phyloP scores from a whole-genome alignment of 2,888 invertebrate species.

The Atethmia centrago region DNA sequence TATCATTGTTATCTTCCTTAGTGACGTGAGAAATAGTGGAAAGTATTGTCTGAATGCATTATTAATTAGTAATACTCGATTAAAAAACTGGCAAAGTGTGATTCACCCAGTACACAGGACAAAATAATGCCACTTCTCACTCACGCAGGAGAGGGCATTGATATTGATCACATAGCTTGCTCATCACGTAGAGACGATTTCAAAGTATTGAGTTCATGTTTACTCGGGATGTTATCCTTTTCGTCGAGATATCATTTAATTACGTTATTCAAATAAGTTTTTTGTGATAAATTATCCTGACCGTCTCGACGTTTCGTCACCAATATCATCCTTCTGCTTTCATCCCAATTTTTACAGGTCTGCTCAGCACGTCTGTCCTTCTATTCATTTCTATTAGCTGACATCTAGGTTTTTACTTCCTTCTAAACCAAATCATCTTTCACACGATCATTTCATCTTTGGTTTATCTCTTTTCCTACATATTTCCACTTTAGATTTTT shows the following conservation, averaged over 20 bases:
- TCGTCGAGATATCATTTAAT: neutral
- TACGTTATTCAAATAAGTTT: neutral
- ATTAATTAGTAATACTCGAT: conserved; percentile 25
- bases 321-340: neutral
- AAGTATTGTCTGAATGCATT: conserved; percentile 26
- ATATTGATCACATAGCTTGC: neutral
- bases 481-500: neutral
- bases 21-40: conserved; percentile 34
- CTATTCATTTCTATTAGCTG: neutral
- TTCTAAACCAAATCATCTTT: neutral
- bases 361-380: neutral
- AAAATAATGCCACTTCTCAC: neutral
- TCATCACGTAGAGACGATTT: neutral
- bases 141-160: neutral
- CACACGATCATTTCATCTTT: neutral
- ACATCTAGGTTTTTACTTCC: neutral
- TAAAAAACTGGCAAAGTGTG: conserved; percentile 13
- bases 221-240: neutral
- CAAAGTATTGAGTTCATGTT: neutral
- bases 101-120: neutral
- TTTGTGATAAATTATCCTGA: neutral
- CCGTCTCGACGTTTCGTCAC: no score
- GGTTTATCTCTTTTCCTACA: neutral
- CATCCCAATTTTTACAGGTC: no score
- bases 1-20: conserved; percentile 51